Conservation (phyloP, 1,140 invertebrate species). For the Hirudo medicinalis region DNA sequence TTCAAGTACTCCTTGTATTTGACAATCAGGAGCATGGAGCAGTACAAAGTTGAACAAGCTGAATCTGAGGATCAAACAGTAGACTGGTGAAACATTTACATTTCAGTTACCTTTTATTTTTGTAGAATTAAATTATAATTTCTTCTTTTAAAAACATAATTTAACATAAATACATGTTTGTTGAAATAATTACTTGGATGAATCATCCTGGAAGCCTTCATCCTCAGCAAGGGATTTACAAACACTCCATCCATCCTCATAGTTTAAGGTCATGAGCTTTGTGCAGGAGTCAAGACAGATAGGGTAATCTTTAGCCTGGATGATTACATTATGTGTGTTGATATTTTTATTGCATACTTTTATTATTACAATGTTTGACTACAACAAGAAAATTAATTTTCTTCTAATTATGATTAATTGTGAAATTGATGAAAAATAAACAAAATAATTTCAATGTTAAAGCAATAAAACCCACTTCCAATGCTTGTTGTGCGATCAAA, state of each 20-base stretch:
- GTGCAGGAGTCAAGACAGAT: slow-evolving; percentile 45
- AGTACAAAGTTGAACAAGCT: too few species aligned
- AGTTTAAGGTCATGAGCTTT: slow-evolving; percentile 44
- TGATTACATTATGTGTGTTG: too few species aligned
- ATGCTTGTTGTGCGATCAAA: slow-evolving; percentile 47
- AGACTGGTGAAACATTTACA: too few species aligned
- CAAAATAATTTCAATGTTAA: too few species aligned
- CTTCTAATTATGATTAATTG: too few species aligned
- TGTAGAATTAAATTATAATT: too few species aligned
- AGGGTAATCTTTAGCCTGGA: slow-evolving; percentile 41
- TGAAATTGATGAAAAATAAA: too few species aligned
- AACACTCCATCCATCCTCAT: slow-evolving; percentile 46
- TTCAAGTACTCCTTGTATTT: too few species aligned
- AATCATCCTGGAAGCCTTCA: slow-evolving; percentile 44
- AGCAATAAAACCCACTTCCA: slow-evolving; percentile 40
- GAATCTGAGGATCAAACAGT: too few species aligned
- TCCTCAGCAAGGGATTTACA: slow-evolving; percentile 44
- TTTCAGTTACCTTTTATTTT: too few species aligned
- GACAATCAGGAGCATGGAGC: not conserved
- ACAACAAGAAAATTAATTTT: slow-evolving; percentile 23
- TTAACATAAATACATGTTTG: too few species aligned
- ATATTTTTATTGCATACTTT: not conserved
- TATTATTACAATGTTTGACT: slow-evolving; percentile 22
- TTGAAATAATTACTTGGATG: slow-evolving; percentile 35
- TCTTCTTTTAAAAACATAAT: too few species aligned